Conservation (phyloP, 2,113 vertebrate species). For the Forbesichthys agassizii region DNA sequence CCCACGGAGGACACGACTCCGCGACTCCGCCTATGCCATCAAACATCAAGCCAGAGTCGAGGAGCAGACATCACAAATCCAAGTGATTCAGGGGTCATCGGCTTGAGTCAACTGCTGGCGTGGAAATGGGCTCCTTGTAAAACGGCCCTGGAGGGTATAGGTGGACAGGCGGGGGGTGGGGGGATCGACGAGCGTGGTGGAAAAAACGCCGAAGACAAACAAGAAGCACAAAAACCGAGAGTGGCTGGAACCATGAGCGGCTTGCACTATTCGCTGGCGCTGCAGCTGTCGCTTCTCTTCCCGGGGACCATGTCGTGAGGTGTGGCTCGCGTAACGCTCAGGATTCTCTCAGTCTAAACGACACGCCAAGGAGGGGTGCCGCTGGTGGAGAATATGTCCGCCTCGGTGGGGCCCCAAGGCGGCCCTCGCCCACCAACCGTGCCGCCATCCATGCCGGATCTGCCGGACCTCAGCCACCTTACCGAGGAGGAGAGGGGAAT, state of each 20-base stretch:
- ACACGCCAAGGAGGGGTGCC: conserved; percentile 71
- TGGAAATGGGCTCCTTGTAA: conserved; percentile 80
- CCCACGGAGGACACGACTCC: neutral
- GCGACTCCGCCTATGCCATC: conserved; percentile 73
- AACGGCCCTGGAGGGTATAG: conserved; percentile 69
- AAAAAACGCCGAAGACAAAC: conserved; percentile 61
- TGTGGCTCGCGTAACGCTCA: conserved; percentile 66
- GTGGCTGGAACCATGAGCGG: conserved; percentile 83
- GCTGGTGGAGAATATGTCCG: conserved; percentile 84
- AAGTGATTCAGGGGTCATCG: conserved; percentile 46
- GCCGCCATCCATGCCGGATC: conserved; percentile 90
- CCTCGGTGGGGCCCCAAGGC: conserved; percentile 90
- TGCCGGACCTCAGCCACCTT: conserved; percentile 98
- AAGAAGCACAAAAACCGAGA: conserved; percentile 75
- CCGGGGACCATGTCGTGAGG: conserved; percentile 82
- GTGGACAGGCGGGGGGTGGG: conserved; percentile 64
- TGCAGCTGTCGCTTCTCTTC: conserved; percentile 71
- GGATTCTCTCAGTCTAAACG: conserved; percentile 76
- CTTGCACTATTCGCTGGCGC: conserved; percentile 74
- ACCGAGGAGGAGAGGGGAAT: conserved; percentile 97
- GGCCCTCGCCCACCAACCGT: conserved; percentile 91
- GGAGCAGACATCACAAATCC: conserved; percentile 52
- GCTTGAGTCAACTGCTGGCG: conserved; percentile 51
- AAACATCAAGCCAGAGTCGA: conserved; percentile 50
- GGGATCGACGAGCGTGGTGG: conserved; percentile 60